Percentiles rank a stretch among this genome's conserved stretches.
Evolutionary conservation across 2,797 vertebrate genomes (phyloP).

Genomic region (Myotis myotis): DNA sequence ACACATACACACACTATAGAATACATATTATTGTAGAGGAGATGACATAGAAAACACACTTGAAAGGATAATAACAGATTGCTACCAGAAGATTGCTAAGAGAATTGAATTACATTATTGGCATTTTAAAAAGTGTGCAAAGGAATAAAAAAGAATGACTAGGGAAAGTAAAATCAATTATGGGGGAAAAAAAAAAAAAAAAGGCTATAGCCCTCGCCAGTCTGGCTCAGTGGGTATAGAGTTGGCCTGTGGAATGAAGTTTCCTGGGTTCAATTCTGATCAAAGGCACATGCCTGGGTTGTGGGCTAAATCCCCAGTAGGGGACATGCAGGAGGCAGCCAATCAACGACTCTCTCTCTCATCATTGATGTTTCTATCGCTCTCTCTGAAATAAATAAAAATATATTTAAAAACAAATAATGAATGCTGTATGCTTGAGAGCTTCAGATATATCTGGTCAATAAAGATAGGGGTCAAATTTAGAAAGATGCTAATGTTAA

Average conservation of each 20-base stretch:
- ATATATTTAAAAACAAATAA: neutral
- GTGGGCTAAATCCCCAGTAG: too few relatives aligned
- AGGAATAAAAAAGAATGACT: neutral
- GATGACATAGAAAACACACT: neutral
- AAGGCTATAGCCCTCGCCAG: neutral
- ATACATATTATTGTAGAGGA: neutral
- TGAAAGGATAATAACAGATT: conserved; percentile 4
- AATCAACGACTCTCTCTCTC: too few relatives aligned
- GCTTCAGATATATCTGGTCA: neutral
- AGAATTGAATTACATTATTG: neutral
- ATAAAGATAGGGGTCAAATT: neutral
- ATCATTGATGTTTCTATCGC: too few relatives aligned
- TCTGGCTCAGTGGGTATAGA: too few relatives aligned
- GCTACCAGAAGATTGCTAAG: neutral
- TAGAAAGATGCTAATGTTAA: conserved; percentile 11
- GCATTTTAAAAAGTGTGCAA: neutral
- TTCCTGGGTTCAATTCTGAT: too few relatives aligned
- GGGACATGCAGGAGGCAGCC: too few relatives aligned
- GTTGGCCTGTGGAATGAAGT: too few relatives aligned
- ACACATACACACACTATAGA: neutral
- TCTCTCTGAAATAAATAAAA: neutral
- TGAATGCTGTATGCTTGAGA: neutral
- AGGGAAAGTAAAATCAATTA: neutral
- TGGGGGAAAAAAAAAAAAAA: conserved; percentile 33
- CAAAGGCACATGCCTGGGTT: too few relatives aligned